Evolutionary conservation across 1,140 invertebrate species (phyloP).

Genomic region (Pinna nobilis): DNA sequence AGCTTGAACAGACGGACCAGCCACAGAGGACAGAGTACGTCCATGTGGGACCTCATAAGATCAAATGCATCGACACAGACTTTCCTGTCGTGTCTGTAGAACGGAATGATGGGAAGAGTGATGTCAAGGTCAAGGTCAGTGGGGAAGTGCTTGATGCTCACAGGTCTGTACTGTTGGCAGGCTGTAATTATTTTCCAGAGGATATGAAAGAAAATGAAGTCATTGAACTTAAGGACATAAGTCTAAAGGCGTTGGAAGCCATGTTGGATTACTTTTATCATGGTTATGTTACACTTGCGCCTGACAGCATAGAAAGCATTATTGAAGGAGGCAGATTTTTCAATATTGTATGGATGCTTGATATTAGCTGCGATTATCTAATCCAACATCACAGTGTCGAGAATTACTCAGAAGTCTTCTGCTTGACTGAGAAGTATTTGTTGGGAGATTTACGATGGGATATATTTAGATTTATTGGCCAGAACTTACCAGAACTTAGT

Average conservation of each 20-base stretch:
- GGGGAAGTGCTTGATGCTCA: conserved; percentile 71
- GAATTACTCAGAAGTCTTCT: conserved; percentile 84
- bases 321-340: conserved; percentile 71
- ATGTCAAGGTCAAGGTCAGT: conserved; percentile 69
- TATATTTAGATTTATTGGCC: conserved; percentile 80
- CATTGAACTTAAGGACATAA: conserved; percentile 71
- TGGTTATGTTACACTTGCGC: conserved; percentile 70
- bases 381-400: conserved; percentile 83
- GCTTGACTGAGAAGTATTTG: conserved; percentile 84
- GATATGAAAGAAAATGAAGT: conserved; percentile 72
- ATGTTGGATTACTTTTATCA: conserved; percentile 75
- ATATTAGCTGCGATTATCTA: conserved; percentile 82
- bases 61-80: conserved; percentile 71
- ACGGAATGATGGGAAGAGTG: conserved; percentile 73
- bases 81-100: conserved; percentile 67
- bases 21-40: conserved; percentile 56
- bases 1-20: not conserved
- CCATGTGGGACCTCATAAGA: conserved; percentile 62
- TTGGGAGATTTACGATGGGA: conserved; percentile 77
- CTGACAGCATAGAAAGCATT: conserved; percentile 67
- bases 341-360: conserved; percentile 81
- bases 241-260: conserved; percentile 68
- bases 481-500: conserved; percentile 79
- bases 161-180: conserved; percentile 67
- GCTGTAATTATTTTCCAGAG: conserved; percentile 73